Evolutionary conservation across 2,113 vertebrate species (phyloP).

Genomic region (Tylochromis polylepis): DNA sequence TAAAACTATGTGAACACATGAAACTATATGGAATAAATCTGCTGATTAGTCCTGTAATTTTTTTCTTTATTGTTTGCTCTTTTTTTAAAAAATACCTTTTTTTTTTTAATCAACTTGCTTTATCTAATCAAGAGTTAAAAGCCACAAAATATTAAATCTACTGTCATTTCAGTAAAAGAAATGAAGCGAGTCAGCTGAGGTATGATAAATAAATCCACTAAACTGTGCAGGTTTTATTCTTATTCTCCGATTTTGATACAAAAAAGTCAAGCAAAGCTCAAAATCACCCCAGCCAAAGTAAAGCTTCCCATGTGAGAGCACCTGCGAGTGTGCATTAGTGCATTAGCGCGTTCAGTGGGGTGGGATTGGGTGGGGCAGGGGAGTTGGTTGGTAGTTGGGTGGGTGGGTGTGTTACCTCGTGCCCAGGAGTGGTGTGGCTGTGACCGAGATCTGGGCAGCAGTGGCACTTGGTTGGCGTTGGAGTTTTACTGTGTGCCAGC

Average conservation of each 20-base stretch:
- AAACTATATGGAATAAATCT: neutral
- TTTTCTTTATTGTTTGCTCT: neutral
- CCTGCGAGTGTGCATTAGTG: conserved; percentile 40
- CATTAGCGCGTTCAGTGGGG: conserved; percentile 31
- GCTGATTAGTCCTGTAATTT: neutral
- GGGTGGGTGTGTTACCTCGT: conserved; percentile 74
- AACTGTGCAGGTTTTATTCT: neutral
- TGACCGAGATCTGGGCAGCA: conserved; percentile 82
- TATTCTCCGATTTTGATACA: neutral
- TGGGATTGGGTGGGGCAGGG: neutral
- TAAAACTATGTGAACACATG: neutral
- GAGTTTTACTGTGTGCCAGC: conserved; percentile 98
- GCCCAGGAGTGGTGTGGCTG: conserved; percentile 67
- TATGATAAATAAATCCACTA: neutral
- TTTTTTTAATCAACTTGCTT: neutral
- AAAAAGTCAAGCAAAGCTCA: neutral
- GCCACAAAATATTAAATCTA: neutral
- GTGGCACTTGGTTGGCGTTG: conserved; percentile 87
- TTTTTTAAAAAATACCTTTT: no score
- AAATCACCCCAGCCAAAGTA: neutral
- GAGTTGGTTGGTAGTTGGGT: neutral
- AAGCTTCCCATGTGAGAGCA: neutral
- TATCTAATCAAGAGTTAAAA: neutral
- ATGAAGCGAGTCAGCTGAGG: neutral
- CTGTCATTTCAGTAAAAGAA: neutral